A percentile compares a stretch with the other conserved stretches of the same genome.
Conservation (phyloP, 2,888 invertebrate genomes). For the Diaperis boleti region DNA sequence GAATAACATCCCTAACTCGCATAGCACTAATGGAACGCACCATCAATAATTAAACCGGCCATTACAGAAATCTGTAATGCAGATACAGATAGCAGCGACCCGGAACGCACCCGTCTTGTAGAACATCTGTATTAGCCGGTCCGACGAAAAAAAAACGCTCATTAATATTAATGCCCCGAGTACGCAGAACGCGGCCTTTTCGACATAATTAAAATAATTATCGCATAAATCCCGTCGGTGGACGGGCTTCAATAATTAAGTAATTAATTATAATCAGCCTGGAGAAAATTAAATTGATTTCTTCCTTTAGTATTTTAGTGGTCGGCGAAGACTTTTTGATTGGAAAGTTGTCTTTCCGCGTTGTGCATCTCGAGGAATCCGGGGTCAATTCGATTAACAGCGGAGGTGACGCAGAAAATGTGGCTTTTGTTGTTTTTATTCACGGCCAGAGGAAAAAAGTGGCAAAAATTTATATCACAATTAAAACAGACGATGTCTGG, state of each 20-base stretch:
- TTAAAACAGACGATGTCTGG: too few relatives aligned
- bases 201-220: slow-evolving; percentile 30
- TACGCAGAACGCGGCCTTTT: slow-evolving; percentile 15
- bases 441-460: too few relatives aligned
- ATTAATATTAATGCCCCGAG: slow-evolving; percentile 23
- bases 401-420: too few relatives aligned
- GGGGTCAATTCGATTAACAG: too few relatives aligned
- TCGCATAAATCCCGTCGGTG: slow-evolving; percentile 34
- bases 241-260: slow-evolving; percentile 29
- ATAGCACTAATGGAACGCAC: slow-evolving; percentile 26
- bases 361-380: too few relatives aligned
- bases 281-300: slow-evolving; percentile 33
- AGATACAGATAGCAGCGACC: slow-evolving; percentile 31
- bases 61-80: slow-evolving; percentile 43
- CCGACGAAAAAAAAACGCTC: slow-evolving; percentile 12
- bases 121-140: slow-evolving; percentile 15
- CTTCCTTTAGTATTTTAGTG: too few relatives aligned
- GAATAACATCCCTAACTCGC: too few relatives aligned
- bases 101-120: slow-evolving; percentile 12
- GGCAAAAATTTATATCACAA: too few relatives aligned
- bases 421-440: too few relatives aligned
- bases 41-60: slow-evolving; percentile 39
- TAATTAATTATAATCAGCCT: slow-evolving; percentile 36
- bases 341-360: too few relatives aligned
- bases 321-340: too few relatives aligned